These are phyloP conservation scores for Hypolimnas misippus DNA, from an alignment of 2,888 invertebrate genomes.

Conservation along the genomic window DNA sequence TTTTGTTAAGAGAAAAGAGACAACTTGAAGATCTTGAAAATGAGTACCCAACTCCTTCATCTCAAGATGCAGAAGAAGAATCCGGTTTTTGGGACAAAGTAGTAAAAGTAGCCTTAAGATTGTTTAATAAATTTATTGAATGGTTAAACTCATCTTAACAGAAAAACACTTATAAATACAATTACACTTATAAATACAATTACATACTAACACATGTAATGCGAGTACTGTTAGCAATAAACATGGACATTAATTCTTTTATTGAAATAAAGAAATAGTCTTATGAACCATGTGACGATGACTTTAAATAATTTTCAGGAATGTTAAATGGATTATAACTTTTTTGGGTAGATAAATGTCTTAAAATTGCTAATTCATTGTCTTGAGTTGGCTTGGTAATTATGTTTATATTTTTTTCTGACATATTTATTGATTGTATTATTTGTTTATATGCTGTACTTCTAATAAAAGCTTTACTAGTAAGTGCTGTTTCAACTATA, in stretches of 20 bases:
- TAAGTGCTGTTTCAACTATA: slow-evolving; percentile 64
- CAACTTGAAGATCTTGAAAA: slow-evolving; percentile 69
- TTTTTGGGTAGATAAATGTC: slow-evolving; percentile 56
- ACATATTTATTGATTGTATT: slow-evolving; percentile 52
- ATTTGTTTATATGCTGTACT: slow-evolving; percentile 49
- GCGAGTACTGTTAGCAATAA: no score
- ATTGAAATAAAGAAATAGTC: background rate
- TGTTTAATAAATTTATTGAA: slow-evolving; percentile 73
- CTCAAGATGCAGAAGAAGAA: slow-evolving; percentile 65
- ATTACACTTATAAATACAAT: background rate
- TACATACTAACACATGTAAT: no score
- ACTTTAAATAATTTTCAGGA: slow-evolving; percentile 55
- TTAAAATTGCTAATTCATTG: slow-evolving; percentile 52
- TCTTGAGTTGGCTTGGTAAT: slow-evolving; percentile 54
- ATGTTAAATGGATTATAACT: slow-evolving; percentile 68
- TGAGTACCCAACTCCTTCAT: slow-evolving; percentile 56
- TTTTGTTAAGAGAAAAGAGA: slow-evolving; percentile 54
- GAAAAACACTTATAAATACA: background rate
- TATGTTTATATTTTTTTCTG: slow-evolving; percentile 48
- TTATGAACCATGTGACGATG: slow-evolving; percentile 28
- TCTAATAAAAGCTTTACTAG: slow-evolving; percentile 62
- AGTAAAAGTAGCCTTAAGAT: slow-evolving; percentile 71
- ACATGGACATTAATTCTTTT: no score
- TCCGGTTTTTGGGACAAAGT: slow-evolving; percentile 76
- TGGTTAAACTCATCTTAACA: slow-evolving; percentile 70